Conservation (phyloP, 2,113 vertebrate species). For the Gadus macrocephalus region DNA sequence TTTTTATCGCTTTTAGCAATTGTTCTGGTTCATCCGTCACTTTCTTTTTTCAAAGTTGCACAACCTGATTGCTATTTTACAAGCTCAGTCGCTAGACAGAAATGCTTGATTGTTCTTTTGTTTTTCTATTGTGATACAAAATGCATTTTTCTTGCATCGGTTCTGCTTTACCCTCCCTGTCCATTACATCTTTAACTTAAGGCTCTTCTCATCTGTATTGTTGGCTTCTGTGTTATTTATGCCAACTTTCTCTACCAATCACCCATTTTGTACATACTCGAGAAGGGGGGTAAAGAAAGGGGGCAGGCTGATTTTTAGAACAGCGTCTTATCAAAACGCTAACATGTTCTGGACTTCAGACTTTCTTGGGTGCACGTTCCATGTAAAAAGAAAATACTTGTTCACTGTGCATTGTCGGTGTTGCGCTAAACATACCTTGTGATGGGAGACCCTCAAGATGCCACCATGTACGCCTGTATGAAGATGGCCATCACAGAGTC, state of each 20-base stretch:
- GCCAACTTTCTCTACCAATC: conserved; percentile 23
- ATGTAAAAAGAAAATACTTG: conserved; percentile 14
- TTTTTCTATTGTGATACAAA: conserved; percentile 12
- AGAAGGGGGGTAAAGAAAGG: neutral
- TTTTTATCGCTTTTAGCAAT: conserved; percentile 33
- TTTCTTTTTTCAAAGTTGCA: conserved; percentile 56
- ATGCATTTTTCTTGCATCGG: conserved; percentile 23
- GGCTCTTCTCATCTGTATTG: conserved; percentile 6
- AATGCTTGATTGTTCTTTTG: conserved; percentile 3
- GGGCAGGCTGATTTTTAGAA: conserved; percentile 12
- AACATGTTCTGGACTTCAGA: neutral
- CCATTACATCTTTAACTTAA: neutral
- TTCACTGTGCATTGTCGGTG: too few relatives aligned
- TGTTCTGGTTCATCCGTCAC: conserved; percentile 40
- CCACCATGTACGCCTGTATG: too few relatives aligned
- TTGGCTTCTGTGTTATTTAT: conserved; percentile 33
- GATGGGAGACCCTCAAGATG: too few relatives aligned
- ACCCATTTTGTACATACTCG: conserved; percentile 2
- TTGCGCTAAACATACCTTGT: too few relatives aligned
- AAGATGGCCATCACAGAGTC: too few relatives aligned
- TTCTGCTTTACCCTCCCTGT: conserved; percentile 10
- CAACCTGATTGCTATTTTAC: conserved; percentile 44
- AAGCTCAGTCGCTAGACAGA: conserved; percentile 27
- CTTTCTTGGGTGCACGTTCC: neutral
- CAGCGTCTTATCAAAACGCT: conserved; percentile 19